Evolutionary conservation across 1,140 invertebrate genomes (phyloP).

Genomic region (Pissodes strobi): DNA sequence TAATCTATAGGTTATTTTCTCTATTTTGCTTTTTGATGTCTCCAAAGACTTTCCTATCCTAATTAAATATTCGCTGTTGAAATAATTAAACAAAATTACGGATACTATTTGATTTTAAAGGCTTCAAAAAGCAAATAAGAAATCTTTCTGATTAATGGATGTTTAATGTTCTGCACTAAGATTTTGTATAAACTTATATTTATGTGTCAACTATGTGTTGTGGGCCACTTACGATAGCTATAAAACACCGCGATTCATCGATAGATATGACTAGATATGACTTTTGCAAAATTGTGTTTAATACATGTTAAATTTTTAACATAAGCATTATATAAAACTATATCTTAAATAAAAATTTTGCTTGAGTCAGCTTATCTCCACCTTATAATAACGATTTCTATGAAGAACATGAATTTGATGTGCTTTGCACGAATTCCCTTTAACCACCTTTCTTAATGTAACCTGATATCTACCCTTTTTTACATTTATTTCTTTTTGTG

Average conservation of each 20-base stretch:
- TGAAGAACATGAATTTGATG: background rate
- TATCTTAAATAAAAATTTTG: too few species aligned
- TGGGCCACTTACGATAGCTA: background rate
- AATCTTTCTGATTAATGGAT: background rate
- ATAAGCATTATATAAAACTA: too few species aligned
- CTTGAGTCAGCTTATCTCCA: too few species aligned
- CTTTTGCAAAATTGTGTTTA: background rate
- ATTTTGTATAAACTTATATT: background rate
- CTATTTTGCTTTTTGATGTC: too few species aligned
- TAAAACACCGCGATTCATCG: background rate
- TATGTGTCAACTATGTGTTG: background rate
- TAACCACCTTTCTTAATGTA: conserved; percentile 21
- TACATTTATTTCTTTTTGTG: background rate
- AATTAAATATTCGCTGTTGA: too few species aligned
- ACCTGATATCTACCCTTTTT: background rate
- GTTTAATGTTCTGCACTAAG: conserved; percentile 1
- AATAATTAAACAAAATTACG: too few species aligned
- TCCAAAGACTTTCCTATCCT: too few species aligned
- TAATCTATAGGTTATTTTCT: background rate
- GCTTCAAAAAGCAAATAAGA: background rate
- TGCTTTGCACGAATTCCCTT: conserved; percentile 27
- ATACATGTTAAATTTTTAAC: too few species aligned
- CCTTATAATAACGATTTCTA: background rate
- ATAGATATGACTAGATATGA: background rate
- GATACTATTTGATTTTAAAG: too few species aligned